Conservation (phyloP, 2,113 vertebrate species). For the Bubo scandiacus region DNA sequence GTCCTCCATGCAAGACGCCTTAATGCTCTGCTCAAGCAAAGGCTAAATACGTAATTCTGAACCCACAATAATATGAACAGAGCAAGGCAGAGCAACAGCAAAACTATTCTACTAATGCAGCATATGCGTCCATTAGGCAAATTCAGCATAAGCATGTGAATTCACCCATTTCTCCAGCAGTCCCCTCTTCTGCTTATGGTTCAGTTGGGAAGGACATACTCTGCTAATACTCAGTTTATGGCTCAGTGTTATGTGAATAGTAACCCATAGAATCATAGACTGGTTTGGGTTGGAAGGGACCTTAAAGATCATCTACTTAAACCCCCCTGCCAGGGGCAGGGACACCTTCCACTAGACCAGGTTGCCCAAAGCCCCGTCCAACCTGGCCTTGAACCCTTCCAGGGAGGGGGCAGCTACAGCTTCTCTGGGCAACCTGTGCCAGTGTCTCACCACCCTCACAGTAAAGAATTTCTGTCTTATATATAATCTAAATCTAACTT, state of each 20-base stretch:
- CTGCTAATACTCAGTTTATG: not conserved
- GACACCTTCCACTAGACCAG: no score
- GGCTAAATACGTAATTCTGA: not conserved
- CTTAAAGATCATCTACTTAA: no score
- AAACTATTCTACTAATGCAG: not conserved
- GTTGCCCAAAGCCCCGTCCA: no score
- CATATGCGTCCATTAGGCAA: not conserved
- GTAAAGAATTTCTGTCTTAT: no score
- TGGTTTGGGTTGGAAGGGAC: no score
- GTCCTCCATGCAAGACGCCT: not conserved
- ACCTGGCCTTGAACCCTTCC: no score
- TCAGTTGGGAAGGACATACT: not conserved
- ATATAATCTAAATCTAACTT: no score
- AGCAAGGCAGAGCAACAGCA: not conserved
- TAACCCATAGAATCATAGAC: not conserved
- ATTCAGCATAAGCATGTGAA: not conserved
- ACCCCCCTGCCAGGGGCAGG: no score
- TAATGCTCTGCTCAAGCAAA: not conserved
- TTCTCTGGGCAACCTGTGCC: no score
- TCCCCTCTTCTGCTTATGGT: not conserved
- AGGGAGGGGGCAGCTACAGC: no score
- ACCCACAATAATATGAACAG: not conserved
- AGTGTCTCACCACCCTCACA: no score
- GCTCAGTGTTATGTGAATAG: not conserved
- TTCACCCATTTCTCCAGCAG: not conserved